These are phyloP conservation scores for Callosobruchus maculatus DNA, from an alignment of 2,888 invertebrate genomes.

Conservation along the genomic window DNA sequence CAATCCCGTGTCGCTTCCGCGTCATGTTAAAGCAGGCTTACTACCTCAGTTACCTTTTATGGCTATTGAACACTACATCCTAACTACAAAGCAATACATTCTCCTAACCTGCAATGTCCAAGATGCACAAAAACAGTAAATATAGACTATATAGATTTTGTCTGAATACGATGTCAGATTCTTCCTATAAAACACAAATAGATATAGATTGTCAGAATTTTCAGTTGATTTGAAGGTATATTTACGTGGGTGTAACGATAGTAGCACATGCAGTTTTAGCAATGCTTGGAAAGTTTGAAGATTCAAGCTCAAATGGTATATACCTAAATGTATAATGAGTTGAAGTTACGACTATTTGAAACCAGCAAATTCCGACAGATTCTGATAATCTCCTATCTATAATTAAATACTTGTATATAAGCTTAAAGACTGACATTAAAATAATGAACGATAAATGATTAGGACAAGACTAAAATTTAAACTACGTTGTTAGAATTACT, in stretches of 20 bases:
- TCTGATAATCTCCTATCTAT: constrained; percentile 5
- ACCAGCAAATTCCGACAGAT: too few species aligned
- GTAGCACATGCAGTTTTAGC: not conserved
- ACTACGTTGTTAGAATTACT: constrained; percentile 5
- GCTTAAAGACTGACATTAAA: constrained; percentile 29
- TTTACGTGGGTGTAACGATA: not conserved
- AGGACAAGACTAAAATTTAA: not conserved
- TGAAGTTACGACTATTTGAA: too few species aligned
- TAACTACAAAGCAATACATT: too few species aligned
- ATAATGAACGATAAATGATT: constrained; percentile 17
- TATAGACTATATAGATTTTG: too few species aligned
- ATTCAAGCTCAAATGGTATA: too few species aligned
- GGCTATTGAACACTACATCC: too few species aligned
- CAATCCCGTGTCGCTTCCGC: too few species aligned
- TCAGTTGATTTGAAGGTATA: not conserved
- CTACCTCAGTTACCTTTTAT: too few species aligned
- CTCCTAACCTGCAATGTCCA: too few species aligned
- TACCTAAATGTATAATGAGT: too few species aligned
- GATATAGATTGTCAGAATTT: not conserved
- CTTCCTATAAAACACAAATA: not conserved
- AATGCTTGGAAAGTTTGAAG: not conserved
- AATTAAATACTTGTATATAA: constrained; percentile 21
- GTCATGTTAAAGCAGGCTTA: too few species aligned
- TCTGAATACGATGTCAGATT: not conserved
- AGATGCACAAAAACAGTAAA: too few species aligned